Percentiles rank a stretch among this genome's conserved stretches.
These are phyloP conservation scores for Polydrusus tereticollis DNA, from an alignment of 2,888 invertebrate species.

Conservation along the genomic window DNA sequence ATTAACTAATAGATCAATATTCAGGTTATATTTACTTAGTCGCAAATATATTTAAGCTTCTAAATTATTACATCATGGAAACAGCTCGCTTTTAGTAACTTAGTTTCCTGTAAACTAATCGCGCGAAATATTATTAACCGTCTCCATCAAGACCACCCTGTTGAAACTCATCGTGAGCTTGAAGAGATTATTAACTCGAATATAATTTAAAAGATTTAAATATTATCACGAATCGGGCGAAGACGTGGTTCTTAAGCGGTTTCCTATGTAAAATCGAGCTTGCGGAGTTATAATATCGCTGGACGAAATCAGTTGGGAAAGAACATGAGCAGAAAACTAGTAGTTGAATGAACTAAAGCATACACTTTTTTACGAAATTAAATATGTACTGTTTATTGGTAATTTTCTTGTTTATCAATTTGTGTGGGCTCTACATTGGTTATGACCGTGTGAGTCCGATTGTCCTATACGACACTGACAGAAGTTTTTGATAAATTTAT, in stretches of 20 bases:
- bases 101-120: constrained; percentile 8
- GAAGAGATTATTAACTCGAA: constrained; percentile 23
- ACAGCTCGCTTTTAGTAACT: constrained; percentile 5
- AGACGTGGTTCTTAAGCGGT: constrained; percentile 18
- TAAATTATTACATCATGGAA: constrained; percentile 5
- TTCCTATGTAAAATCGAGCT: constrained; percentile 12
- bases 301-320: neutral
- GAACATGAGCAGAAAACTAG: neutral
- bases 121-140: constrained; percentile 1
- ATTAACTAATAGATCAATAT: neutral
- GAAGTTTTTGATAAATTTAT: too few species aligned
- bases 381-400: too few species aligned
- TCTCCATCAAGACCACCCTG: constrained; percentile 20
- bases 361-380: neutral
- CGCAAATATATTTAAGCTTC: neutral
- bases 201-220: constrained; percentile 34
- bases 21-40: neutral
- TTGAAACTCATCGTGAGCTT: constrained; percentile 21
- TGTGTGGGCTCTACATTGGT: too few species aligned
- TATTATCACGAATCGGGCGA: constrained; percentile 22
- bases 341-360: neutral
- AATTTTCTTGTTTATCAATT: too few species aligned
- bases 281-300: neutral
- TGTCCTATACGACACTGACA: too few species aligned
- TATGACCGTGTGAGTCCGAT: too few species aligned